These are phyloP conservation scores for Apamea epomidion DNA, from an alignment of 2,888 invertebrate genomes.

Conservation along the genomic window DNA sequence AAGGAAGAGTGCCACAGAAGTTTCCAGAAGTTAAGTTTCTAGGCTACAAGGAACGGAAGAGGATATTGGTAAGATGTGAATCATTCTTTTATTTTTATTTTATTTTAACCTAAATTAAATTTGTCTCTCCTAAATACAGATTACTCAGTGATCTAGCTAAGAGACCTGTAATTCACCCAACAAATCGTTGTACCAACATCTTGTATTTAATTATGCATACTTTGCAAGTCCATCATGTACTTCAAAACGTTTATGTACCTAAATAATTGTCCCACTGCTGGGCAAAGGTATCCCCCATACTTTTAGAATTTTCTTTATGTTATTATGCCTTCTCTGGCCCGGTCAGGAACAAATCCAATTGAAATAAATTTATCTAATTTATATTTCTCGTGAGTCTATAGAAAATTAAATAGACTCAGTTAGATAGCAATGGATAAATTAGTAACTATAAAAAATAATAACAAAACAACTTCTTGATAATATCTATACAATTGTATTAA, in stretches of 20 bases:
- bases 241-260: neutral
- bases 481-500: neutral
- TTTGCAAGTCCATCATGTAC: too few relatives aligned
- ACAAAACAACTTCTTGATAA: neutral
- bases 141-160: neutral
- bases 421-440: neutral
- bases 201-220: too few relatives aligned
- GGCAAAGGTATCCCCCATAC: neutral
- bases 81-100: neutral
- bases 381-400: neutral
- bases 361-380: neutral
- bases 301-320: neutral
- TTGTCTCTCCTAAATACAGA: neutral
- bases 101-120: neutral
- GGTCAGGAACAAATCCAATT: neutral
- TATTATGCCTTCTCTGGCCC: neutral
- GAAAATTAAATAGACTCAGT: neutral
- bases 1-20: conserved; percentile 94
- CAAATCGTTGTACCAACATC: neutral
- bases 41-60: conserved; percentile 97
- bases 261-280: neutral
- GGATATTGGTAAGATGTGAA: conserved; percentile 94
- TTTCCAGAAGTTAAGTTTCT: conserved; percentile 98
- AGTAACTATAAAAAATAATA: neutral
- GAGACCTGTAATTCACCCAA: neutral